Percentiles rank a stretch among this genome's conserved stretches.
phyloP scores from a whole-genome alignment of 2,888 invertebrate genomes.

The Lottia gigantea region DNA sequence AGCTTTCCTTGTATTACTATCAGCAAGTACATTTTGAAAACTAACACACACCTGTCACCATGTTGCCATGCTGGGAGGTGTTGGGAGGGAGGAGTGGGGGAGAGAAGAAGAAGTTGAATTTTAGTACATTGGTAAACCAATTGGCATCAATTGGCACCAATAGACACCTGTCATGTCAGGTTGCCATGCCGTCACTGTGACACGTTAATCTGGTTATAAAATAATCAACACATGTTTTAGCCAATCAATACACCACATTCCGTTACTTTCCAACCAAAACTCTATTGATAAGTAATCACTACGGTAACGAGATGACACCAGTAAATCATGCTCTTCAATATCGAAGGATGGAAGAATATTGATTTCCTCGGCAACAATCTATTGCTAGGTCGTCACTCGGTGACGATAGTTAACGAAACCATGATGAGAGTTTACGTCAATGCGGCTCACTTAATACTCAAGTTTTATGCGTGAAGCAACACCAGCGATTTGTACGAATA shows the following conservation, averaged over 20 bases:
- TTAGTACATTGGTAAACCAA: too few relatives aligned
- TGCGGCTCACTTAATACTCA: background rate
- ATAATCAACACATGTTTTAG: background rate
- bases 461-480: constrained; percentile 9
- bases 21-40: too few relatives aligned
- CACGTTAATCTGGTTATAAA: too few relatives aligned
- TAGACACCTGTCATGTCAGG: too few relatives aligned
- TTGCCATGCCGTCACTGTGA: too few relatives aligned
- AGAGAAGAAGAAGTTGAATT: too few relatives aligned
- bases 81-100: too few relatives aligned
- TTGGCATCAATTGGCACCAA: too few relatives aligned
- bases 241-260: background rate
- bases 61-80: too few relatives aligned
- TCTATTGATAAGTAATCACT: constrained; percentile 3
- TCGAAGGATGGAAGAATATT: background rate
- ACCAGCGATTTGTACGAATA: constrained; percentile 7
- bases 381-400: background rate
- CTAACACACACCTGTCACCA: too few relatives aligned
- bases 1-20: too few relatives aligned
- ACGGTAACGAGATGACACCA: constrained; percentile 6
- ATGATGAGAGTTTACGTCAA: background rate
- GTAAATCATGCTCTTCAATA: constrained; percentile 5
- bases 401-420: background rate
- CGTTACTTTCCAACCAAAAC: constrained; percentile 1
- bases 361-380: background rate